These are phyloP conservation scores for Oconnorella tubifera DNA, from an alignment of 2,888 invertebrate genomes.

Conservation along the genomic window DNA sequence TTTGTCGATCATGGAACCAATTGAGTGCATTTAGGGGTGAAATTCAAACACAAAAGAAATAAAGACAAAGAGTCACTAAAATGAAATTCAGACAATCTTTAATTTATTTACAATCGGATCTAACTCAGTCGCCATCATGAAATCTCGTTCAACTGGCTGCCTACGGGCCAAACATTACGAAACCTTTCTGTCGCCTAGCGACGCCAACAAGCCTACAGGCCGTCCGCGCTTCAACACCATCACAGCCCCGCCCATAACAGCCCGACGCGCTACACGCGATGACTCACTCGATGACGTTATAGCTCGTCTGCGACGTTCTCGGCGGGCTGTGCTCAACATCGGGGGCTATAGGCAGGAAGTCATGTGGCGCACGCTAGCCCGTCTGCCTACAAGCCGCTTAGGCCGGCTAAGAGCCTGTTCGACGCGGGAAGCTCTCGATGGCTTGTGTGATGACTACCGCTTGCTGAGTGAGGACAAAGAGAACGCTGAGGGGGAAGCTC, in stretches of 20 bases:
- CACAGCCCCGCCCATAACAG: background rate
- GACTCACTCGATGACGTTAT: background rate
- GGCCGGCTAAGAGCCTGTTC: slow-evolving; percentile 78
- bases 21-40: too few species aligned
- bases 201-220: background rate
- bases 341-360: slow-evolving; percentile 90
- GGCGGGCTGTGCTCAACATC: slow-evolving; percentile 80
- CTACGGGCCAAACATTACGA: background rate
- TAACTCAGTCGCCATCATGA: too few species aligned
- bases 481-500: slow-evolving; percentile 71
- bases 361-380: slow-evolving; percentile 87
- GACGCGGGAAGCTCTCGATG: slow-evolving; percentile 79
- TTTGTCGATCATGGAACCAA: too few species aligned
- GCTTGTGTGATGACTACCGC: slow-evolving; percentile 73
- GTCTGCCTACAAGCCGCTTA: slow-evolving; percentile 88
- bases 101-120: too few species aligned
- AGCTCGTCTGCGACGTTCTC: slow-evolving; percentile 1
- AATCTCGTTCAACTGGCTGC: background rate
- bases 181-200: background rate
- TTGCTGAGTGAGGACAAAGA: slow-evolving; percentile 58
- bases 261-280: background rate
- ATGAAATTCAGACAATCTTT: too few species aligned
- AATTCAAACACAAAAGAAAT: too few species aligned
- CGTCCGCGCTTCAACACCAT: background rate
- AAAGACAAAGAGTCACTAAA: too few species aligned